Base-by-base conservation (phyloP, 1,140 invertebrate genomes). In the Chymomyza costata region DNA sequence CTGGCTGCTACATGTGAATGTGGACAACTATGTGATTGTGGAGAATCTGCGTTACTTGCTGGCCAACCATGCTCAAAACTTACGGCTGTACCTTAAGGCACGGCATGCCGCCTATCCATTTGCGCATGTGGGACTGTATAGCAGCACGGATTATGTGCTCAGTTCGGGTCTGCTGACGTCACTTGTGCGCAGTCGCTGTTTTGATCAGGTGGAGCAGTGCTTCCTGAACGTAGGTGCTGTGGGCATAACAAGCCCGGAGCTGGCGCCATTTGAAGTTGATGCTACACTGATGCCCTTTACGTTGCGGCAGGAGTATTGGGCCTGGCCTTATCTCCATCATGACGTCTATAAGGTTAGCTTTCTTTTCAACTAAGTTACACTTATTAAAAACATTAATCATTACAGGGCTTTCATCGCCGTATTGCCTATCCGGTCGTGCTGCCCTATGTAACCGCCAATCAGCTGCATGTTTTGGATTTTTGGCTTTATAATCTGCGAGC, bases 1-100 rank as follows among this genome's bases (percentile, higher is more conserved):
- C 85, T 97, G 95, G 95, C 95, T 97, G 83, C 87, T 97, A 67
- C 97, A 97, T 84, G 95, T 95, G 16, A 95, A 97, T 76, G 95
- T 97, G 86, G 95, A 98, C 81, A 97, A 95, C 87, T 97, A 95
- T 86, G 93, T 96, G 13, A 89, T 97, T 30, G 89, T 97, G 5
- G 96, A 98, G 86, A 97, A 97, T 87, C 87, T 98, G 14, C 88
- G 96, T 16, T 94, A 93, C 70, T 92, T 97, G 90, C 83, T 98
- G 18, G 89, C 91, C 6, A 86, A 90, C 0, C 90, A 94, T 67
- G 88, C 90, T 63, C 84, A 91, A 2, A 87, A 86, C 0, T 88
- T 91, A 3, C 91, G 94, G 0, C 87, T 96, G 0, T 97, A 96
- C 83, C 96, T 96, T 68, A 95, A 94, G 0, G 95, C 94, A 66